phyloP scores from a whole-genome alignment of 2,888 invertebrate genomes.

The Autographa gamma region DNA sequence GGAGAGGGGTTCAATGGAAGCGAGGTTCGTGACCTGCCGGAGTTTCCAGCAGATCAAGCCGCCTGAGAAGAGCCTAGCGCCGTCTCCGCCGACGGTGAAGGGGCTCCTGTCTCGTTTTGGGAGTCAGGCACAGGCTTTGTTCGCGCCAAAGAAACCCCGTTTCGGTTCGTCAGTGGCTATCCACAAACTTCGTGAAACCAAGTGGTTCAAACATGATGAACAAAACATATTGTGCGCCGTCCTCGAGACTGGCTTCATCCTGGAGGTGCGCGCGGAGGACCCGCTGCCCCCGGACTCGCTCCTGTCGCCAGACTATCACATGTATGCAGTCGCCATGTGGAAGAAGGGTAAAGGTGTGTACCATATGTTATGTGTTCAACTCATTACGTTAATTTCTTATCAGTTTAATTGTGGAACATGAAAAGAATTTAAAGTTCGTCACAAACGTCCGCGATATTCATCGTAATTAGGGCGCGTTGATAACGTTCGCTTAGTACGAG shows the following conservation, averaged over 20 bases:
- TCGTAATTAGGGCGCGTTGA: constrained; percentile 63
- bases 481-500: constrained; percentile 67
- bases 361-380: constrained; percentile 19
- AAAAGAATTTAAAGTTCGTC: constrained; percentile 35
- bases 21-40: constrained; percentile 89
- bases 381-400: constrained; percentile 26
- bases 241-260: constrained; percentile 92
- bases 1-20: constrained; percentile 88
- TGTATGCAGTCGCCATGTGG: constrained; percentile 92
- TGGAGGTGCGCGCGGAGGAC: constrained; percentile 90
- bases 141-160: constrained; percentile 86
- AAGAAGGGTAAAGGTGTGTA: constrained; percentile 92
- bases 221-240: constrained; percentile 92
- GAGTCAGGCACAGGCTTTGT: constrained; percentile 87
- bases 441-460: constrained; percentile 48
- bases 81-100: constrained; percentile 85
- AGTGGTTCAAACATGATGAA: constrained; percentile 93
- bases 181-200: constrained; percentile 92
- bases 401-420: constrained; percentile 21
- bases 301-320: constrained; percentile 87
- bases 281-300: constrained; percentile 83
- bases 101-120: constrained; percentile 88
- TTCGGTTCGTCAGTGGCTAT: constrained; percentile 91
- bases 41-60: constrained; percentile 88
- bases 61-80: constrained; percentile 87